Evolutionary conservation across 2,888 invertebrate genomes (phyloP), one percentile per base, ranked within the genome.

Genomic region (Rhopalosiphum nymphaeae): DNA sequence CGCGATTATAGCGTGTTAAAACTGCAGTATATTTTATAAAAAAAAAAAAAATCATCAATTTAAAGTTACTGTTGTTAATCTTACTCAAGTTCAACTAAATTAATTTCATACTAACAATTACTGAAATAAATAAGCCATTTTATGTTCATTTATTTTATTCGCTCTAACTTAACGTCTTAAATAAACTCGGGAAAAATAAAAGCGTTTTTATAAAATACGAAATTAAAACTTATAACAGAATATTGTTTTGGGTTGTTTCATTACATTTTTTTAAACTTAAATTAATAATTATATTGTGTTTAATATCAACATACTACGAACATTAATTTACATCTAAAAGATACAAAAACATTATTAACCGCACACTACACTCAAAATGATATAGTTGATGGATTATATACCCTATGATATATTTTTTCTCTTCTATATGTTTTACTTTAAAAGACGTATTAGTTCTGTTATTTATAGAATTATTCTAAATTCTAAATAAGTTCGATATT

Each of bases 161-260:
- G 10, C 16, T 44, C 1, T 44, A 44, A 57, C 26, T 78, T 56
- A 10, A 3, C 10, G 56, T n/a, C 2, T 29, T 4, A 67, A 90
- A 90, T 36, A 0, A 90, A 90, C 36, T 78, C 25, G 25, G 13
- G 36, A 4, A 78, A 91, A 91, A 26, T 78, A 91, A 10, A 36
- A 36, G 26, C 5, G 25, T 78, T 90, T 25, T 61, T 67, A 90
- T 90, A 90, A n/a, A 90, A 90, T 5, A 67, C 90, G 25, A 90
- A 89, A 90, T n/a, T 26, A 46, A 67, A 90, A 90, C 11, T 90
- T 26, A 16, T 29, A 46, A 67, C 29, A 16, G 36, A 21, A 78
- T 78, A 78, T 78, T 36, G 46, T 90, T 61, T 61, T 44, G 3
- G 29, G 26, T 29, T 16, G 61, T 90, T 44, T 44, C 10, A 44